A percentile compares a stretch with the other conserved stretches of the same genome.
Evolutionary conservation across 2,888 invertebrate genomes (phyloP).

Genomic region (Psococerastis gibbosa): DNA sequence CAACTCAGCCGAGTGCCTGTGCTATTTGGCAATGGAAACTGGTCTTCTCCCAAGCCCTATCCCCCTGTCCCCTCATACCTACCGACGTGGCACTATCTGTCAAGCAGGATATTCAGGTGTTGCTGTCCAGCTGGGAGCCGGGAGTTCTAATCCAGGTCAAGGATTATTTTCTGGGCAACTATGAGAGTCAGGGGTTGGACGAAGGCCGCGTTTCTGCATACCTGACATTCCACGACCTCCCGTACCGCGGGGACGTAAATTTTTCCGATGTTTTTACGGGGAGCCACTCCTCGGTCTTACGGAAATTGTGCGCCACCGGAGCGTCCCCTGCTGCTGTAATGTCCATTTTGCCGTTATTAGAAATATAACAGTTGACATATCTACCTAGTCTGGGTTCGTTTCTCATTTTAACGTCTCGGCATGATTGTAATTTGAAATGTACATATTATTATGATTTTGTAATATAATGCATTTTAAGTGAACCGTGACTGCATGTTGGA

Average conservation of each 20-base stretch:
- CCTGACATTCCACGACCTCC: constrained; percentile 38
- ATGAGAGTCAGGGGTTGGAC: constrained; percentile 25
- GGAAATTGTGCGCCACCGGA: too few relatives aligned
- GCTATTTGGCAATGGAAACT: constrained; percentile 62
- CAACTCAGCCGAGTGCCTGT: constrained; percentile 31
- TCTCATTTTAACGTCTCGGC: too few relatives aligned
- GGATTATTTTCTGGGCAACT: constrained; percentile 30
- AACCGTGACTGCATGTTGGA: too few relatives aligned
- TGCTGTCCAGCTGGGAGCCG: constrained; percentile 37
- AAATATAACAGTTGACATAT: not conserved
- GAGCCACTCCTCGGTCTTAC: too few relatives aligned
- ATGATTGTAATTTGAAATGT: too few relatives aligned
- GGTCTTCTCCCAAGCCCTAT: constrained; percentile 35
- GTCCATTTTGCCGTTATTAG: not conserved
- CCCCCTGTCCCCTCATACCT: constrained; percentile 32
- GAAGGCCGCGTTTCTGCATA: constrained; percentile 33
- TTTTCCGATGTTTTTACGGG: constrained; percentile 15
- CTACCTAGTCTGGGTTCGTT: too few relatives aligned
- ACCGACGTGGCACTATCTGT: constrained; percentile 40
- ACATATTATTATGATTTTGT: too few relatives aligned
- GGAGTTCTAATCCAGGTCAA: constrained; percentile 29
- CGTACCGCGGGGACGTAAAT: constrained; percentile 25
- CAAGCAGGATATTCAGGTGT: constrained; percentile 33
- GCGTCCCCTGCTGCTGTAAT: not conserved
- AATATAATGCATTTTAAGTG: too few relatives aligned